Conservation (phyloP, 2,888 invertebrate species). For the Molanna angustata region DNA sequence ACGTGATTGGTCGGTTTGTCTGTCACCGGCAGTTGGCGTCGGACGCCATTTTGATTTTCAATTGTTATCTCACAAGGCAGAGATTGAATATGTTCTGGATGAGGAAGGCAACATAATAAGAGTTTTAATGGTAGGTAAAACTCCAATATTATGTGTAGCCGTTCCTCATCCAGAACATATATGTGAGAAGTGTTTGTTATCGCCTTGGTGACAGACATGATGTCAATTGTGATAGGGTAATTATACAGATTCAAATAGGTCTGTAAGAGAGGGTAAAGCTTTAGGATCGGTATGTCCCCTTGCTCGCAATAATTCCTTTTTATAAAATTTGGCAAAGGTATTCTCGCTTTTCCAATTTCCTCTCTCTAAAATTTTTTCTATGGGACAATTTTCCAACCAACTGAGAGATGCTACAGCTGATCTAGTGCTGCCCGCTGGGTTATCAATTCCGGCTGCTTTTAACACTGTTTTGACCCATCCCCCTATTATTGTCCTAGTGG, state of each 20-base stretch:
- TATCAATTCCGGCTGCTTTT: slow-evolving; percentile 11
- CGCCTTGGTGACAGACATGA: slow-evolving; percentile 1
- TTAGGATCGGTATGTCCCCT: too few relatives aligned
- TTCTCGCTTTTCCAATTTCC: slow-evolving; percentile 11
- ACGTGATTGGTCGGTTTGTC: too few relatives aligned
- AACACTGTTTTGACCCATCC: slow-evolving; percentile 12
- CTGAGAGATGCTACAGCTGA: slow-evolving; percentile 15
- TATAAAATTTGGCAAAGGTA: background rate
- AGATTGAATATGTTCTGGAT: slow-evolving; percentile 4
- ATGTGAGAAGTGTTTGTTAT: slow-evolving; percentile 7
- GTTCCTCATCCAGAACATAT: slow-evolving; percentile 7
- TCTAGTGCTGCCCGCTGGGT: slow-evolving; percentile 10
- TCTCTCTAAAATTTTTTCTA: slow-evolving; percentile 6
- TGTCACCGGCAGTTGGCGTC: background rate
- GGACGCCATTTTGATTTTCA: slow-evolving; percentile 1
- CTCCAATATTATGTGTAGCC: slow-evolving; percentile 4
- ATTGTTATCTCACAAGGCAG: slow-evolving; percentile 6
- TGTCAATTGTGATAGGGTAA: slow-evolving; percentile 4
- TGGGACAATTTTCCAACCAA: slow-evolving; percentile 12
- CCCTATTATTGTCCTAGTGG: slow-evolving; percentile 11
- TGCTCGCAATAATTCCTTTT: background rate
- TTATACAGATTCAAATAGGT: background rate
- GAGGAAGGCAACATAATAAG: slow-evolving; percentile 3
- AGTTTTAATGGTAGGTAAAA: slow-evolving; percentile 7
- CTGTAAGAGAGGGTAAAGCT: background rate